Percentiles rank a stretch among this genome's conserved stretches.
Conservation (phyloP, 1,140 invertebrate genomes). For the Euura lappo region DNA sequence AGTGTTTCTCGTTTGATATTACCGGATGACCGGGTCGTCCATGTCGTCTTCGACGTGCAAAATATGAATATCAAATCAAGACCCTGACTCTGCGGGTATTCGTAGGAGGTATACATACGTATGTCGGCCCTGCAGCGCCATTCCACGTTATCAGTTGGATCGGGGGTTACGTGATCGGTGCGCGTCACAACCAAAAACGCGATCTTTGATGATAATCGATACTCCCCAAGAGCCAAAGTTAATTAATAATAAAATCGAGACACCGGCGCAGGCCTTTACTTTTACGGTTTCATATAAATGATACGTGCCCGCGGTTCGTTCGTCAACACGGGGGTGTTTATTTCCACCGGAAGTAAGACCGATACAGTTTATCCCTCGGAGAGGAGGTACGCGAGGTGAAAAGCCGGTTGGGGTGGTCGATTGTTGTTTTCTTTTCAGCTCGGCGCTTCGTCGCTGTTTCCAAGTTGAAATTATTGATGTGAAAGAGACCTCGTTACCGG, state of each 20-base stretch:
- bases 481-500: not conserved
- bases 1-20: constrained; percentile 60
- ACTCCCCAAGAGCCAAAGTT: not conserved
- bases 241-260: constrained; percentile 3
- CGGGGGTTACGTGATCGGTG: too few species aligned
- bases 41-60: not conserved
- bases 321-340: not conserved
- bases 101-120: too few species aligned
- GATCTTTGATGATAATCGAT: not conserved
- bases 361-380: not conserved
- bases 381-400: not conserved
- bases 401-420: not conserved
- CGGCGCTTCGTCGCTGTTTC: not conserved
- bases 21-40: constrained; percentile 31
- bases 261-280: not conserved
- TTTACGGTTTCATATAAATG: not conserved
- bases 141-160: too few species aligned
- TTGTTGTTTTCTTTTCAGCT: not conserved
- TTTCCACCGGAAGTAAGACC: constrained; percentile 4
- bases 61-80: not conserved
- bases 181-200: too few species aligned
- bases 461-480: not conserved
- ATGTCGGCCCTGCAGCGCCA: too few species aligned
- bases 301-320: not conserved
- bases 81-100: too few species aligned